Percentiles rank a stretch among this genome's conserved stretches.
Conservation (phyloP, 2,113 vertebrate genomes). For the Puma concolor region DNA sequence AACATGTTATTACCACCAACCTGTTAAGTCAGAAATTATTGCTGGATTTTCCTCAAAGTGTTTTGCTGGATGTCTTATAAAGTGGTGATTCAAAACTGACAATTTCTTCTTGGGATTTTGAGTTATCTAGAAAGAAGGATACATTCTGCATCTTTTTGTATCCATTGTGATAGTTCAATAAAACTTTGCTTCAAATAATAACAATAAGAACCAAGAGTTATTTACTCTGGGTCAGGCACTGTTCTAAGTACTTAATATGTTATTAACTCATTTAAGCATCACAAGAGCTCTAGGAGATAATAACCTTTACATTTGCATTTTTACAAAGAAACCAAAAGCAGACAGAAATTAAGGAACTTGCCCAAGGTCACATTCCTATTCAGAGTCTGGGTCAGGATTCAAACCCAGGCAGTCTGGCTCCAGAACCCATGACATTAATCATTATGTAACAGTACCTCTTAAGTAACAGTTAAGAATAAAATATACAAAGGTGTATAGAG, state of each 20-base stretch:
- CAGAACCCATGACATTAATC: neutral
- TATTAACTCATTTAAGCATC: neutral
- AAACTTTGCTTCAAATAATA: slow-evolving; percentile 30
- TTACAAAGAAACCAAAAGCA: slow-evolving; percentile 29
- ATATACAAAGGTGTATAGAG: neutral
- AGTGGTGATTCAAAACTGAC: slow-evolving; percentile 93
- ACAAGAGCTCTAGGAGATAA: neutral
- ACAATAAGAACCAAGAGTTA: neutral
- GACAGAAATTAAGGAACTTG: slow-evolving; percentile 25
- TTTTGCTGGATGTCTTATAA: slow-evolving; percentile 94
- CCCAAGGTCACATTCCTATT: neutral
- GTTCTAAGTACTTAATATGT: neutral
- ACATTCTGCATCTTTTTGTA: neutral
- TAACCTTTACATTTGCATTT: neutral
- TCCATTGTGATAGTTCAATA: neutral
- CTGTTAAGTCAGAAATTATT: slow-evolving; percentile 86
- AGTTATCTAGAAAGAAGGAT: slow-evolving; percentile 90
- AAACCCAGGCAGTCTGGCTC: neutral
- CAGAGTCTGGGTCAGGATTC: neutral
- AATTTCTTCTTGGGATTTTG: slow-evolving; percentile 89
- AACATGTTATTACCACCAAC: slow-evolving; percentile 81
- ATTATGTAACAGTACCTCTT: neutral
- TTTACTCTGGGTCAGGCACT: neutral
- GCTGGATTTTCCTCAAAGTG: slow-evolving; percentile 87
- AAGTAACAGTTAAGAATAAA: neutral